Conservation (phyloP, 1,140 invertebrate species). For the Brachionus asplanchnoidis region DNA sequence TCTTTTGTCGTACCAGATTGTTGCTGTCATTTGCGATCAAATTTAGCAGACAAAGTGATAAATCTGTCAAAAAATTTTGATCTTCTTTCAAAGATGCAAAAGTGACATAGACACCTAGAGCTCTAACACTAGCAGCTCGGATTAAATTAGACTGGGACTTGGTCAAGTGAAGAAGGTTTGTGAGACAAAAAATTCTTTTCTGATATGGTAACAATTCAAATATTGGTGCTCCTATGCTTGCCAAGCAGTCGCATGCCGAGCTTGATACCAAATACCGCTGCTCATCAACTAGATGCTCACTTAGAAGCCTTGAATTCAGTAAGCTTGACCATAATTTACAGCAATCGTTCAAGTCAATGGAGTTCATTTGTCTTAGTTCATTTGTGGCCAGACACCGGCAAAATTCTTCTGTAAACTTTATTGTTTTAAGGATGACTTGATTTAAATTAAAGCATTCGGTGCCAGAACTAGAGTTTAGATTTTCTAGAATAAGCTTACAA, state of each 20-base stretch:
- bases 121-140: conserved; percentile 25
- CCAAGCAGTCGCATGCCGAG: conserved; percentile 31
- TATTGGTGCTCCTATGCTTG: conserved; percentile 19
- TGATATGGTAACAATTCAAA: conserved; percentile 31
- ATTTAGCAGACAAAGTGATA: conserved; percentile 13
- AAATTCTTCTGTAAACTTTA: conserved; percentile 36
- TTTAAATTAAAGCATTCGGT: background rate
- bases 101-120: conserved; percentile 34
- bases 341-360: conserved; percentile 39
- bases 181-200: conserved; percentile 35
- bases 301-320: conserved; percentile 3
- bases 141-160: conserved; percentile 39
- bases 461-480: background rate
- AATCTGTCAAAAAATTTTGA: conserved; percentile 35
- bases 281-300: conserved; percentile 19
- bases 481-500: conserved; percentile 5
- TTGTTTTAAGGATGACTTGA: background rate
- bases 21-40: conserved; percentile 4
- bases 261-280: conserved; percentile 31
- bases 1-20: conserved; percentile 29
- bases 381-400: conserved; percentile 14
- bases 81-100: conserved; percentile 40
- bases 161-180: conserved; percentile 37
- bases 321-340: conserved; percentile 38
- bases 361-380: conserved; percentile 18